phyloP scores from a whole-genome alignment of 2,888 invertebrate species.

The Caenorhabditis angaria region DNA sequence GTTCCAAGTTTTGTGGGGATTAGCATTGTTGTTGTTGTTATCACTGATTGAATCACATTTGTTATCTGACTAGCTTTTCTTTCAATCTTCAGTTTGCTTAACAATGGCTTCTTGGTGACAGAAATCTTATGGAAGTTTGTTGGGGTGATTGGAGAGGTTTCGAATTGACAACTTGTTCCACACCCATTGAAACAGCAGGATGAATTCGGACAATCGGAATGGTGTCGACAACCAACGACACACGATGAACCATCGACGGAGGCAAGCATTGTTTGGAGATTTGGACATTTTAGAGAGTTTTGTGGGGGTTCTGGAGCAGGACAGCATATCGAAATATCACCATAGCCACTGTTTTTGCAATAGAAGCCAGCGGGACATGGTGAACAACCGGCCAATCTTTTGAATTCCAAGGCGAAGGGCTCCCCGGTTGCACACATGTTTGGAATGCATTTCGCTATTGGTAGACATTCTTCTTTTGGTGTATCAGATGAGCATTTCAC shows the following conservation, averaged over 20 bases:
- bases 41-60: conserved; percentile 5
- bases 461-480: conserved; percentile 40
- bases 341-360: conserved; percentile 61
- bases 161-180: conserved; percentile 60
- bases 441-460: conserved; percentile 61
- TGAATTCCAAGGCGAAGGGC: conserved; percentile 47
- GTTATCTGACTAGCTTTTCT: conserved; percentile 31
- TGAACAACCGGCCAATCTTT: conserved; percentile 52
- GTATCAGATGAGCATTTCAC: conserved; percentile 45
- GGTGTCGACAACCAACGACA: conserved; percentile 44
- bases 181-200: conserved; percentile 68
- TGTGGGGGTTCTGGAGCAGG: conserved; percentile 40
- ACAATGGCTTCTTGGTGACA: conserved; percentile 19
- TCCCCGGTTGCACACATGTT: conserved; percentile 60
- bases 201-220: conserved; percentile 52
- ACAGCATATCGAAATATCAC: conserved; percentile 62
- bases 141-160: conserved; percentile 23
- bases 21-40: conserved; percentile 2
- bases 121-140: too few species aligned
- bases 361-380: conserved; percentile 62
- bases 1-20: conserved; percentile 37
- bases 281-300: conserved; percentile 35
- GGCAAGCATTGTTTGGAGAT: conserved; percentile 29
- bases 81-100: conserved; percentile 35
- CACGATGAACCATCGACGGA: conserved; percentile 54